A percentile compares a stretch with the other conserved stretches of the same genome.
phyloP scores from a whole-genome alignment of 2,797 vertebrate genomes.

The Ceyx erithaca region DNA sequence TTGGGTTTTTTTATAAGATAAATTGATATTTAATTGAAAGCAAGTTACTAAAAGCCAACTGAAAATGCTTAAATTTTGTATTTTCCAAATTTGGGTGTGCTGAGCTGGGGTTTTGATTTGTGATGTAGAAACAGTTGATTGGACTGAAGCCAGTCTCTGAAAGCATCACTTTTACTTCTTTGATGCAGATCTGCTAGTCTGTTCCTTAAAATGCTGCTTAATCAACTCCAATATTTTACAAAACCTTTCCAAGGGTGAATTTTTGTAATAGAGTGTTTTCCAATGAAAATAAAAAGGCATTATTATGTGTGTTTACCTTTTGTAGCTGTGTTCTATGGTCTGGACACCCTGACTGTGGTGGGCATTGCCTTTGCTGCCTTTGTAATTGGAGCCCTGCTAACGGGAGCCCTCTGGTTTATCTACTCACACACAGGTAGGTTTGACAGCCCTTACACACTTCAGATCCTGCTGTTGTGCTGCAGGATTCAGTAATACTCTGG shows the following conservation, averaged over 20 bases:
- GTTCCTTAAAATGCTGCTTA: neutral
- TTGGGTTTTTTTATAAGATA: neutral
- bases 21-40: conserved; percentile 2
- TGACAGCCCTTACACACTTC: neutral
- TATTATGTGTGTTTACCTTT: neutral
- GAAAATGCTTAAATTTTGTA: neutral
- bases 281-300: neutral
- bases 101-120: conserved; percentile 8
- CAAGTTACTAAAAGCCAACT: neutral
- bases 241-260: neutral
- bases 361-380: conserved; percentile 97
- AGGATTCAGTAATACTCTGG: neutral
- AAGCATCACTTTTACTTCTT: conserved; percentile 16
- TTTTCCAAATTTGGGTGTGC: conserved; percentile 6
- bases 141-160: neutral
- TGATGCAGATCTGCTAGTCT: neutral
- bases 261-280: accelerated
- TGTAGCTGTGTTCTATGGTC: conserved; percentile 80
- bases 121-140: conserved; percentile 4
- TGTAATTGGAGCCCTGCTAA: conserved; percentile 93
- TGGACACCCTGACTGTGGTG: conserved; percentile 93
- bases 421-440: conserved; percentile 94
- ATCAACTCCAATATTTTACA: neutral
- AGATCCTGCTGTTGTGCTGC: accelerated
- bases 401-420: conserved; percentile 96